A percentile compares a stretch with the other conserved stretches of the same genome.
Conservation (phyloP, 2,797 vertebrate species). For the Tinamus major region DNA sequence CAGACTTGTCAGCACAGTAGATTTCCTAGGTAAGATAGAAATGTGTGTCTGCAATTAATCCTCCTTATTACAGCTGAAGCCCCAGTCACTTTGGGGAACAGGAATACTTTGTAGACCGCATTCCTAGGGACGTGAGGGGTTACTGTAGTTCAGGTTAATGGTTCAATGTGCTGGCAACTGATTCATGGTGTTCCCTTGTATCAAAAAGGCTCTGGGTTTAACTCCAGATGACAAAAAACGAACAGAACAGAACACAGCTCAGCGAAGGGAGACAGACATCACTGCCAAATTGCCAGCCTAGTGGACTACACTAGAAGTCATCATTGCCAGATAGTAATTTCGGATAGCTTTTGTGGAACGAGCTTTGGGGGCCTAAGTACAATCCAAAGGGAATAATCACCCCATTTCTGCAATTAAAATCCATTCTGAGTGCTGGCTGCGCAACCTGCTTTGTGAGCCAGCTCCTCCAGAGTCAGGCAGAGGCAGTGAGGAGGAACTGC, state of each 20-base stretch:
- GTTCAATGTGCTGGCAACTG: neutral
- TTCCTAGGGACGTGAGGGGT: neutral
- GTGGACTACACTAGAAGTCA: neutral
- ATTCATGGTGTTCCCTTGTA: neutral
- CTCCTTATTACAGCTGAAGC: slow-evolving; percentile 29
- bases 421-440: neutral
- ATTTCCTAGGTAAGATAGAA: neutral
- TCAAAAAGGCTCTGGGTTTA: neutral
- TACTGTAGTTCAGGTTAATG: neutral
- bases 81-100: slow-evolving; percentile 39
- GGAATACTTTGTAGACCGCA: slow-evolving; percentile 47
- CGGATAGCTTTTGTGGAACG: neutral
- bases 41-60: slow-evolving; percentile 32
- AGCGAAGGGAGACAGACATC: neutral
- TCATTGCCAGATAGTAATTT: neutral
- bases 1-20: slow-evolving; percentile 38
- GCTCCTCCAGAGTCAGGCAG: neutral
- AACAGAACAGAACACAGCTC: neutral
- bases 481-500: neutral
- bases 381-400: neutral
- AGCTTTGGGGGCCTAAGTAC: neutral
- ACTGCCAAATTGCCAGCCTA: neutral
- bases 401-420: neutral
- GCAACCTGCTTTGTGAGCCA: neutral
- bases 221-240: neutral